Conservation (phyloP, 2,888 invertebrate species). For the Frankliniella fusca region DNA sequence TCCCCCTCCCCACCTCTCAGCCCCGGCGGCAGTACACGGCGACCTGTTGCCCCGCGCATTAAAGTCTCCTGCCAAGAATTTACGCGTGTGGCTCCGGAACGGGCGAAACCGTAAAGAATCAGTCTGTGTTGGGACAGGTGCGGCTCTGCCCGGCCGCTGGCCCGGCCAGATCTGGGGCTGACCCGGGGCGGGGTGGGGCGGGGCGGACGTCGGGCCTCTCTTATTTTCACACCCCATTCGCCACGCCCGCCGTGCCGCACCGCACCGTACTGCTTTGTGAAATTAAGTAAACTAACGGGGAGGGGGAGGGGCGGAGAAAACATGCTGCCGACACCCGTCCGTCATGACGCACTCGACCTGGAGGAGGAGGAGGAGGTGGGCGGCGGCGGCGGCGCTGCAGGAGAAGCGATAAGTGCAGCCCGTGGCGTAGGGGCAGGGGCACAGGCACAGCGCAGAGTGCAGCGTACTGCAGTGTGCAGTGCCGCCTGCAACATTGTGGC, state of each 20-base stretch:
- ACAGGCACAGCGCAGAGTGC: too few species aligned
- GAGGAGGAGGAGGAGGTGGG: too few species aligned
- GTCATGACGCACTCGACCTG: not conserved
- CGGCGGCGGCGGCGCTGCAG: too few species aligned
- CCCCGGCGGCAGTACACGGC: not conserved
- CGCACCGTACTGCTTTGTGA: not conserved
- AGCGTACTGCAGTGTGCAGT: too few species aligned
- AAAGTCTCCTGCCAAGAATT: not conserved
- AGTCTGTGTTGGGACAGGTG: not conserved
- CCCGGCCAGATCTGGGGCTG: too few species aligned
- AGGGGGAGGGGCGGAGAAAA: not conserved
- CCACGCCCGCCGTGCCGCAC: not conserved
- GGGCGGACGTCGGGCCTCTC: not conserved
- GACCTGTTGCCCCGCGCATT: not conserved
- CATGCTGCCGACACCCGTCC: not conserved
- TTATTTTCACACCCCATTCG: slow-evolving; percentile 16
- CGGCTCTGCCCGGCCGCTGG: not conserved
- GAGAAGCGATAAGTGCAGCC: too few species aligned
- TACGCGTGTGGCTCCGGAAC: not conserved
- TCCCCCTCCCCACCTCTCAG: too few species aligned
- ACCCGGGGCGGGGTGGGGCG: too few species aligned
- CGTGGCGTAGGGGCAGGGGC: too few species aligned
- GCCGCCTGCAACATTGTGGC: too few species aligned
- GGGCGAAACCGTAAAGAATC: slow-evolving; percentile 3
- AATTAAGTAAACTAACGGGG: not conserved